These are phyloP conservation scores for Stenolophus ochropezus DNA, from an alignment of 2,888 invertebrate species.

Conservation along the genomic window DNA sequence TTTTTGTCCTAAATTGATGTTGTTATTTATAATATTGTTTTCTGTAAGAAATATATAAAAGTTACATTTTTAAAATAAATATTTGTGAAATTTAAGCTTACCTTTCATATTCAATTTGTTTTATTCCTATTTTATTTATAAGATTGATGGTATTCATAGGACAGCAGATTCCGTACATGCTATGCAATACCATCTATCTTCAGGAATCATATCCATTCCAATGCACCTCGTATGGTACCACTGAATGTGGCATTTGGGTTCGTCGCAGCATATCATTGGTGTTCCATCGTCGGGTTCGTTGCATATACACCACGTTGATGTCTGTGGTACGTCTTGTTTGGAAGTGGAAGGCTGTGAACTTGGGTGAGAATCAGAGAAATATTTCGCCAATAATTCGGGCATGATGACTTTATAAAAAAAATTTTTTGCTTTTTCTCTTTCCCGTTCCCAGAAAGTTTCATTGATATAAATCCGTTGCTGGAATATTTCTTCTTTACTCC, in stretches of 20 bases:
- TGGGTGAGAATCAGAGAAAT: too few relatives aligned
- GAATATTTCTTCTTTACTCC: not conserved
- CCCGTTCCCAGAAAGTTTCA: not conserved
- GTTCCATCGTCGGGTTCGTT: not conserved
- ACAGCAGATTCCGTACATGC: not conserved
- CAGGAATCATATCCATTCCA: not conserved
- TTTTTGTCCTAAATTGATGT: too few relatives aligned
- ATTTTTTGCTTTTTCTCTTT: not conserved
- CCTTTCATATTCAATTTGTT: too few relatives aligned
- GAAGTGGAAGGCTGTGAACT: not conserved
- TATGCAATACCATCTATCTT: not conserved
- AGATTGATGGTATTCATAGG: too few relatives aligned
- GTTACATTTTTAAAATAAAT: too few relatives aligned
- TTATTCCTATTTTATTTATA: too few relatives aligned
- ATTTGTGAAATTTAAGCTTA: too few relatives aligned
- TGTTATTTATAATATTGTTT: too few relatives aligned
- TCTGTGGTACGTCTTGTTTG: not conserved
- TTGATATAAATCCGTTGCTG: not conserved
- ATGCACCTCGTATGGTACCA: conserved; percentile 15
- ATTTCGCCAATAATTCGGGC: not conserved
- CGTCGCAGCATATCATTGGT: conserved; percentile 31
- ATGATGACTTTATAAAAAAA: not conserved
- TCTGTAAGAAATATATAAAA: too few relatives aligned
- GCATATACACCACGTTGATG: not conserved
- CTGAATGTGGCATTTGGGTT: not conserved